Percentiles rank a stretch among this genome's conserved stretches.
Conservation (phyloP, 2,113 vertebrate species). For the Phalacrocorax brasilianus region DNA sequence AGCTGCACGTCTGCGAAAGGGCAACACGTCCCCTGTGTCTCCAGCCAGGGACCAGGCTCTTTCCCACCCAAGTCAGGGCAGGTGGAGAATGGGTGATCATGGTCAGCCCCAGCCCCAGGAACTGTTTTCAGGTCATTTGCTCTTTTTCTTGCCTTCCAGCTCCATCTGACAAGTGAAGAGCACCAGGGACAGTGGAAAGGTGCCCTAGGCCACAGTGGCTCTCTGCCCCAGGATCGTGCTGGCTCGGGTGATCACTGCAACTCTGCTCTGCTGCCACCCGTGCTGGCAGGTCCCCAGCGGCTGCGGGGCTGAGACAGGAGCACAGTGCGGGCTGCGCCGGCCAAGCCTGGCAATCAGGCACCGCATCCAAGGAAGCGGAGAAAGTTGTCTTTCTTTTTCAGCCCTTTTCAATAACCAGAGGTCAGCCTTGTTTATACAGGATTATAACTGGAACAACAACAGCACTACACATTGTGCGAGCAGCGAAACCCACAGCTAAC, state of each 20-base stretch:
- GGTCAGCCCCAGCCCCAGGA: background rate
- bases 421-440: constrained; percentile 15
- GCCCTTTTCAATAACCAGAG: constrained; percentile 20
- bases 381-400: constrained; percentile 24
- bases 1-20: background rate
- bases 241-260: background rate
- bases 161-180: background rate
- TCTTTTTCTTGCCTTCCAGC: background rate
- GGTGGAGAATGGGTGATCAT: fast-evolving
- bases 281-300: fast-evolving
- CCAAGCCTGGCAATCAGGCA: background rate
- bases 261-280: background rate
- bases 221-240: fast-evolving
- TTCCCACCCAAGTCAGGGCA: fast-evolving
- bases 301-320: background rate
- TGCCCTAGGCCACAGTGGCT: background rate
- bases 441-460: background rate
- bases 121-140: background rate
- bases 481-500: background rate
- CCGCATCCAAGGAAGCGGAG: background rate
- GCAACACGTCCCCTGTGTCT: background rate
- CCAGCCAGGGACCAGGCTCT: background rate
- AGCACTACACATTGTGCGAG: background rate
- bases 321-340: fast-evolving
- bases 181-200: background rate